phyloP scores from a whole-genome alignment of 2,888 invertebrate species.

The Anoncus sp. region DNA sequence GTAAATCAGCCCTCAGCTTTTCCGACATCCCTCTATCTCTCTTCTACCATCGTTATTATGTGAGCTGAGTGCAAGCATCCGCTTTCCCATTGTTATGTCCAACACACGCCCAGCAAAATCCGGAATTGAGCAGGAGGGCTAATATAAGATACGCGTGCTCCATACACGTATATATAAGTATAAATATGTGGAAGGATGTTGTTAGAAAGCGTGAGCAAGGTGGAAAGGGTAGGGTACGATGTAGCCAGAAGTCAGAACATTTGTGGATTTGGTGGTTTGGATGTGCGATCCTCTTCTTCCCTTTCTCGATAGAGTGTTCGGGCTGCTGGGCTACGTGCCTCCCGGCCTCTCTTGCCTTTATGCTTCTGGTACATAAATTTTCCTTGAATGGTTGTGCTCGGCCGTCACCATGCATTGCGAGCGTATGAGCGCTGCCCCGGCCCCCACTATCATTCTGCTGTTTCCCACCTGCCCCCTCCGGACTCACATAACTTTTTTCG shows the following conservation, averaged over 20 bases:
- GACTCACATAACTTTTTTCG: slow-evolving; percentile 42
- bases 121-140: slow-evolving; percentile 13
- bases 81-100: slow-evolving; percentile 49
- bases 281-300: slow-evolving; percentile 56
- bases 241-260: slow-evolving; percentile 64
- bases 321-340: slow-evolving; percentile 44
- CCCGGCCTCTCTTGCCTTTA: slow-evolving; percentile 73
- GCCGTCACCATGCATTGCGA: slow-evolving; percentile 46
- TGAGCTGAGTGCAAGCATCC: slow-evolving; percentile 59
- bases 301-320: slow-evolving; percentile 44
- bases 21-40: slow-evolving; percentile 27
- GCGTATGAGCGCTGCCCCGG: slow-evolving; percentile 66
- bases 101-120: slow-evolving; percentile 30
- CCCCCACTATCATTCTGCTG: slow-evolving; percentile 70
- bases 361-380: slow-evolving; percentile 79
- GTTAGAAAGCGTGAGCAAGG: slow-evolving; percentile 42
- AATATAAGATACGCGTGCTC: slow-evolving; percentile 20
- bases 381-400: slow-evolving; percentile 70
- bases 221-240: slow-evolving; percentile 49
- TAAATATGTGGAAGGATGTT: slow-evolving; percentile 24
- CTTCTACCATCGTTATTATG: slow-evolving; percentile 50
- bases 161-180: slow-evolving; percentile 14
- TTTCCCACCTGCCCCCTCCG: slow-evolving; percentile 67
- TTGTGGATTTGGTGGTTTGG: slow-evolving; percentile 75
- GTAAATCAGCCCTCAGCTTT: slow-evolving; percentile 49